Evolutionary conservation across 2,888 invertebrate genomes (phyloP), one percentile per base, ranked within the genome.

Genomic region (Heliconius sara): DNA sequence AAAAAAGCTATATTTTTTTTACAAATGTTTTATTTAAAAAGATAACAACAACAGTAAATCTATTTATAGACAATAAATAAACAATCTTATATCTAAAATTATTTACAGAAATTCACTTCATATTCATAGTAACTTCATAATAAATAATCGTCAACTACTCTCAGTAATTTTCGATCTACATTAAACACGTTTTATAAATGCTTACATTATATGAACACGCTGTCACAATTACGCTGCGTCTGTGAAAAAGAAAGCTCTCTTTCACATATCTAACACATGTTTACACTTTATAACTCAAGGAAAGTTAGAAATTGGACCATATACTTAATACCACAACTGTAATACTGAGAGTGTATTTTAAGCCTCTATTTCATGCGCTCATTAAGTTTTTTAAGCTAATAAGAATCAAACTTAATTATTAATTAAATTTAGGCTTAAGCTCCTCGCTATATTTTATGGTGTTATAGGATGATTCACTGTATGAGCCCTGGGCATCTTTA

Each of bases 371-470:
- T 89, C 87, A 85, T 87, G 84, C 84, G 85, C 85, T 83, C 85
- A 82, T 85, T 84, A 86, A 85, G 83, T 83, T 83, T 82, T 84
- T 66, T 9, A 39, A 39, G 39, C n/a, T 4, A 30, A 43, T 43
- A 39, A 39, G 30, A 57, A 6, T 30, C 27, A n/a, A 27, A 66
- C 30, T 27, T 10, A 65, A 39, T 47, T n/a, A 60, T 80, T 89
- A 92, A 83, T 93, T 89, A 82, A 82, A 85, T 78, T 89, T 89
- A n/a, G 95, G 92, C 78, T 94, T 95, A 19, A 95, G 85, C 84
- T 93, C 94, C 83, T 93, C 92, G 85, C 95, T 95, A 85, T 95
- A 95, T 85, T 95, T 95, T 78, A 95, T 95, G 10, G 95, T 95
- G 84, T 95, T 94, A 85, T 95, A 95, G 0, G 91, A 86, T 76